Base-by-base conservation (phyloP, 2,797 vertebrate species). In the Astyanax mexicanus region DNA sequence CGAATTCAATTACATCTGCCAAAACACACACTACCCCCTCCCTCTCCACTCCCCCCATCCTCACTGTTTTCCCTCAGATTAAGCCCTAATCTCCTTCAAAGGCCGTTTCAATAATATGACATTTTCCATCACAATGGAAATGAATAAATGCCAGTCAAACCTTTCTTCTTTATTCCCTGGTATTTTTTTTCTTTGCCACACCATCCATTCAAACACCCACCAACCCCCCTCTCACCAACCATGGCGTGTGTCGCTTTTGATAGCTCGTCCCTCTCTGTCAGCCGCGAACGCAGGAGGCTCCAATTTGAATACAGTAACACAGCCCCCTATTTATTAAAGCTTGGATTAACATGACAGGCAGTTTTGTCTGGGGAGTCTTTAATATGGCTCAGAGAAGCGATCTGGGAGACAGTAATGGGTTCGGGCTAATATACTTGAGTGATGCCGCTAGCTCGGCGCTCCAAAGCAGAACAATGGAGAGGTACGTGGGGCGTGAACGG, bases 301-400 rank as follows among this genome's bases (percentile, higher is more conserved):
- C 94, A 91, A 95, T 97, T 97, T 97, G 95, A 97, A 97, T 96
- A 94, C 91, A 89, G 95, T 96, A 96, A 96, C 95, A 96, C 95
- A 95, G 95, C 92, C 95, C 93, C 94, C 91, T 95, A 93, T 96
- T 98, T 98, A 97, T 98, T 98, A 97, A 96, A 98, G 96, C 96
- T 95, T 96, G 96, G 96, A 98, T 97, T 98, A 98, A 97, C 95
- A 96, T 97, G 96, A 98, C 96, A 97, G 95, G 93, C 95, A 96
- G 96, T 98, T 98, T 97, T 97, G 96, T 97, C 96, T 97, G 93
- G 96, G 95, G 96, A 97, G 93, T 96, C 94, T 96, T 98, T 97
- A 97, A 97, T 95, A 94, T 94, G 95, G 95, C 95, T 95, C 93
- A 95, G 94, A 95, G 94, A 95, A 93, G 95, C 89, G 95, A 96